Evolutionary conservation across 2,113 vertebrate genomes (phyloP), one percentile per base, ranked within the genome.

Genomic region (Silurus glanis): DNA sequence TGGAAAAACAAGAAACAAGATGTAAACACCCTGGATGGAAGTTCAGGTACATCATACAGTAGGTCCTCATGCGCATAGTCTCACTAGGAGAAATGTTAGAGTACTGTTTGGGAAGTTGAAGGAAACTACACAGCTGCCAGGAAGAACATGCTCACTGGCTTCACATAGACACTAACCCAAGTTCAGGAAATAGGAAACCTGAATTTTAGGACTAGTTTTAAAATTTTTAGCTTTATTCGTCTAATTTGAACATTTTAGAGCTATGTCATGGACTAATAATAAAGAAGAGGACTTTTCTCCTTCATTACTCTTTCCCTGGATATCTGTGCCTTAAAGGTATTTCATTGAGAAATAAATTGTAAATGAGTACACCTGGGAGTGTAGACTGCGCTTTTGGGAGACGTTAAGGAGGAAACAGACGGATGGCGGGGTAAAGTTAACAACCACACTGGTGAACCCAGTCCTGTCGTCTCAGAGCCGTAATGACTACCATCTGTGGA

Each of bases 401-500:
- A 45, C 25, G 13, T 72, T 28, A 72, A n/a, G 17, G 47, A 69
- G 69, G 53, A 58, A 23, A 17, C 75, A 85, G 49, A 67, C 8
- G n/a, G 55, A 81, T 80, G 62, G 75, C n/a, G 49, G 75, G 84
- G 76, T 80, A 59, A 78, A 49, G 78, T 86, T 81, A 86, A 67
- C 85, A 86, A 45, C 84, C 64, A 37, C 58, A 66, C 53, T 80
- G 75, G 75, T 53, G 19, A 53, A 80, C 37, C 37, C 75, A 47
- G 51, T 81, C 25, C 59, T 76, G 45, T n/a, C 59, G 59, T 59
- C 83, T 78, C 84, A 4, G 28, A 81, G 78, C 78, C 78, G 3
- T 86, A 86, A 86, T 86, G 85, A 16, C 85, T 72, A 59, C 76
- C 85, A 86, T 79, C 85, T 86, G 85, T 86, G 85, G 84, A 58